phyloP scores from a whole-genome alignment of 2,888 invertebrate species.

The Ophioninae sp. region DNA sequence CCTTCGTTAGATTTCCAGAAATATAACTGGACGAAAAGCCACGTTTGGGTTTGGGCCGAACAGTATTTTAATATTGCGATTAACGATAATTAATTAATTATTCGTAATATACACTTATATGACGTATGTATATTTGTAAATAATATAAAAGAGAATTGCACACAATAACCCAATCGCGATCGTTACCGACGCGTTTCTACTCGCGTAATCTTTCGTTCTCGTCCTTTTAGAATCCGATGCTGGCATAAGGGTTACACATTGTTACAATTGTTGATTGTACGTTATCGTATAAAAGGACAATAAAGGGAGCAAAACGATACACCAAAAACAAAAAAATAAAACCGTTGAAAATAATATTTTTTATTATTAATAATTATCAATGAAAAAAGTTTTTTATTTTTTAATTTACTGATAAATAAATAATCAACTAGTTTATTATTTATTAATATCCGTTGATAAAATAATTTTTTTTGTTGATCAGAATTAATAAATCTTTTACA shows the following conservation, averaged over 20 bases:
- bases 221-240: constrained; percentile 67
- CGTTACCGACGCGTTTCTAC: constrained; percentile 66
- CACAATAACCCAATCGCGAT: constrained; percentile 54
- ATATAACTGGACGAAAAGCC: not conserved
- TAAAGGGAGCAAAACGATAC: constrained; percentile 79
- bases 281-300: constrained; percentile 73
- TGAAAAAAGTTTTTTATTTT: not conserved
- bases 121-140: constrained; percentile 4
- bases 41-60: not conserved
- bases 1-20: constrained; percentile 2
- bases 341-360: not conserved
- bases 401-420: too few species aligned
- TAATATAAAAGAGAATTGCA: constrained; percentile 35
- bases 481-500: not conserved
- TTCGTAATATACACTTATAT: not conserved
- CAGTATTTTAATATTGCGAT: not conserved
- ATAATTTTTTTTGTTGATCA: too few species aligned
- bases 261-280: constrained; percentile 72
- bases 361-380: not conserved
- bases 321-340: too few species aligned
- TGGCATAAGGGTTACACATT: constrained; percentile 66
- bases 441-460: too few species aligned
- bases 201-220: constrained; percentile 56
- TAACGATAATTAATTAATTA: not conserved
- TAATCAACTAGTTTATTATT: too few species aligned